Evolutionary conservation across 2,888 invertebrate species (phyloP), one percentile per base, ranked within the genome.

Genomic region (Dicyrtoma fusca): DNA sequence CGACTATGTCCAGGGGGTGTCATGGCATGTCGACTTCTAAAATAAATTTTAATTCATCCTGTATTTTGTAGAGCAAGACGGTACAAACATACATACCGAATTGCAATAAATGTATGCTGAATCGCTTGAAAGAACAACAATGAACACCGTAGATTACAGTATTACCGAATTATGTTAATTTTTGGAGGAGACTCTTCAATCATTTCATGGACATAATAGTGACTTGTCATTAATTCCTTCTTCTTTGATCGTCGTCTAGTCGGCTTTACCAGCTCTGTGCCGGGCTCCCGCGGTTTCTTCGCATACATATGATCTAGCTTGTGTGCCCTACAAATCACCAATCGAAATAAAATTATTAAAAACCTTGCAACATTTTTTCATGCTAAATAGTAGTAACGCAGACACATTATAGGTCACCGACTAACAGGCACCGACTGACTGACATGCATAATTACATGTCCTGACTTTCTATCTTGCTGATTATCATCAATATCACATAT

Each of bases 221-320:
- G 72, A 55, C 61, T 72, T 5, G 70, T 63, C 10, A 65, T 11
- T 26, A 64, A 64, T 53, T 77, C 75, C 47, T 76, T 76, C 53
- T 76, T 79, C 55, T 69, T 70, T 25, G 75, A 45, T 19, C 77
- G 51, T 21, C 73, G 61, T 34, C 75, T 71, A 1, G 74, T 69
- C 10, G 75, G 75, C 13, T 74, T 49, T 6, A 68, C 61, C 11
- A 69, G 26, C 10, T 74, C 76, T 1, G 61, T 63, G 1, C 76
- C 76, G 13, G 79, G 79, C 57, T 77, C 79, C 42, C 74, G 69
- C 0, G 76, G 75, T 21, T 77, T 79, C 19, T 75, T 79, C 1
- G 79, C 79, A 47, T 79, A 79, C 77, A 77, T 77, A 55, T 79
- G 79, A 47, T 79, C 79, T 21, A 79, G 62, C 13, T 74, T 69